phyloP scores from a whole-genome alignment of 2,797 vertebrate species.

The Gastrophryne carolinensis region DNA sequence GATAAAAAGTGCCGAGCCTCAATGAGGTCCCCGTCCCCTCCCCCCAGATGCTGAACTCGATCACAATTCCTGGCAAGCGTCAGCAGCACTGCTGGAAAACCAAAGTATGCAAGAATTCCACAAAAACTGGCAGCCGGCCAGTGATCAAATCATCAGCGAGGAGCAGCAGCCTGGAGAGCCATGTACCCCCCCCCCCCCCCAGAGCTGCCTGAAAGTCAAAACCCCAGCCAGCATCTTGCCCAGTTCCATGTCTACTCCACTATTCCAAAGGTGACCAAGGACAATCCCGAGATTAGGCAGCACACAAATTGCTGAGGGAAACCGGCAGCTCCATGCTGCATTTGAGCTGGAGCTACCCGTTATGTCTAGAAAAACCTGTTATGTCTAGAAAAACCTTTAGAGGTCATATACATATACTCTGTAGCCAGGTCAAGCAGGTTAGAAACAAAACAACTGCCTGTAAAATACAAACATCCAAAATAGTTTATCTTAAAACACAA shows the following conservation, averaged over 20 bases:
- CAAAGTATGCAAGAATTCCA: conserved; percentile 26
- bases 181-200: not conserved
- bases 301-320: not conserved
- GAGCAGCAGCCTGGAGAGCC: not conserved
- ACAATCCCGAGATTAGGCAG: conserved; percentile 1
- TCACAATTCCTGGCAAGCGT: conserved; percentile 12
- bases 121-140: conserved; percentile 7
- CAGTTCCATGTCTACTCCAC: not conserved
- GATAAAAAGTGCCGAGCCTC: not conserved
- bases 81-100: conserved; percentile 24
- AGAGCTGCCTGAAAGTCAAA: too few species aligned
- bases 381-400: too few species aligned
- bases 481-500: too few species aligned
- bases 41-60: not conserved
- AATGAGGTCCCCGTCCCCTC: conserved; percentile 1
- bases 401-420: too few species aligned
- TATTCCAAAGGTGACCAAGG: conserved; percentile 30
- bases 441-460: too few species aligned
- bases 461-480: too few species aligned
- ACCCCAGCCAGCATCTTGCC: too few species aligned
- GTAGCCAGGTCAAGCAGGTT: too few species aligned
- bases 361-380: too few species aligned
- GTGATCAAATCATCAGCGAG: not conserved
- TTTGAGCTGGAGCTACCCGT: too few species aligned
- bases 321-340: not conserved